Evolutionary conservation across 2,113 vertebrate genomes (phyloP), one percentile per base, ranked within the genome.

Genomic region (Tichodroma muraria): DNA sequence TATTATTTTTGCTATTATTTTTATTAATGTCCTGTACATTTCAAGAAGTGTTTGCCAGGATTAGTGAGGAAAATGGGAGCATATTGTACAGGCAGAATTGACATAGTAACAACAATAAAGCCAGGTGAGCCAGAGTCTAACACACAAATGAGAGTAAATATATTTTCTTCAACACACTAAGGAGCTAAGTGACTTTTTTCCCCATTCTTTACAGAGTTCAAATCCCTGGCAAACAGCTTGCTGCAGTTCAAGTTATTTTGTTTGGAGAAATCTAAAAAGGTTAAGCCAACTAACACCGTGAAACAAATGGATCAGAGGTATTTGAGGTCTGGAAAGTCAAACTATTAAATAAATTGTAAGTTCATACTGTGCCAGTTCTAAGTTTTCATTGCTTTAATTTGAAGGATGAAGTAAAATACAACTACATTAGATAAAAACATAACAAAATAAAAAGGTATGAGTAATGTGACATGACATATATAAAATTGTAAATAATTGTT

Each of bases 261-360:
- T 91, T 94, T 88, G 89, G 77, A 94, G 66, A 95, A 97, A 96
- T 90, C 72, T 73, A 57, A 95, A 95, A 93, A 90, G 88, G 90
- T 97, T 96, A 97, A 96, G 90, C 85, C 86, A 95, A 73, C 96
- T 82, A 94, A 96, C 68, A 87, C 69, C 73, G 50, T 69, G 93
- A 96, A 96, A 86, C 77, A 87, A 96, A 94, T 69, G 59, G 78
- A 92, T 96, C 82, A 96, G 93, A 72, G 53, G 75, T 87, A 87
- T 90, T 82, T 88, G 64, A 95, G 86, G 49, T 85, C 72, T 93
- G 56, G 84, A 83, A 95, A 97, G 86, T 85, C 93, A 81, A 94
- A 78, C 69, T 90, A 97, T 94, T 94, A 96, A 95, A 96, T 72
- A 97, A 96, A 95, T 81, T 68, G 52, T 88, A 93, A 81, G 42